Conservation (phyloP, 1,140 invertebrate genomes). For the Nasonia longicornis region DNA sequence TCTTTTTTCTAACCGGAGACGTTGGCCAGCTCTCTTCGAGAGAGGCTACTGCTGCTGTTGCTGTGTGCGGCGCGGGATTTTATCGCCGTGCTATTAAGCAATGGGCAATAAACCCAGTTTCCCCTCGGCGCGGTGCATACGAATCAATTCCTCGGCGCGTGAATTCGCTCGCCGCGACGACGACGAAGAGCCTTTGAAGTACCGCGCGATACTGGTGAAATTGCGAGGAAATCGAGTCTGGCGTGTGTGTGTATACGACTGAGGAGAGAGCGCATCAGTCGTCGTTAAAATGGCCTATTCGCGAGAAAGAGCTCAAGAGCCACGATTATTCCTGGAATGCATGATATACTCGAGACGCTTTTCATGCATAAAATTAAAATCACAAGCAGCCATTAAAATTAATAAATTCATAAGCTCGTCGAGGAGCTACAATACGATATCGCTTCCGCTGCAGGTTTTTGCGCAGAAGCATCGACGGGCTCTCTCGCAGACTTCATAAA, state of each 20-base stretch:
- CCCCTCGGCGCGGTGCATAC: neutral
- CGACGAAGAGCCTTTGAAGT: neutral
- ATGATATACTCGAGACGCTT: too few species aligned
- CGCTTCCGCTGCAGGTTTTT: too few species aligned
- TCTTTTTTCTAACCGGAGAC: slow-evolving; percentile 11
- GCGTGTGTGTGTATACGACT: neutral
- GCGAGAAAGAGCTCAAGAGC: too few species aligned
- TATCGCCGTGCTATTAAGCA: slow-evolving; percentile 42
- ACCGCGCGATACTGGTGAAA: neutral
- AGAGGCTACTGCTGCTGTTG: neutral
- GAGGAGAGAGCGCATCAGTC: neutral
- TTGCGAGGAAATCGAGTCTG: neutral
- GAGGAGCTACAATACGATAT: too few species aligned
- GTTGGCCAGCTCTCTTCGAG: too few species aligned
- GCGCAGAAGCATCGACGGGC: neutral
- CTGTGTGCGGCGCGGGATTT: neutral
- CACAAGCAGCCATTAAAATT: too few species aligned
- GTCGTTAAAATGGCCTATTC: neutral
- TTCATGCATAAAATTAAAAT: too few species aligned
- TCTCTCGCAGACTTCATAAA: slow-evolving; percentile 11
- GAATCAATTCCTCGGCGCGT: slow-evolving; percentile 8
- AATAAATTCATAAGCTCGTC: too few species aligned
- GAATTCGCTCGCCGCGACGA: neutral
- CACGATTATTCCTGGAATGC: too few species aligned
- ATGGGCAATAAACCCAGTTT: slow-evolving; percentile 50